phyloP scores from a whole-genome alignment of 1,140 invertebrate species.

The Drosophila tsacasi region DNA sequence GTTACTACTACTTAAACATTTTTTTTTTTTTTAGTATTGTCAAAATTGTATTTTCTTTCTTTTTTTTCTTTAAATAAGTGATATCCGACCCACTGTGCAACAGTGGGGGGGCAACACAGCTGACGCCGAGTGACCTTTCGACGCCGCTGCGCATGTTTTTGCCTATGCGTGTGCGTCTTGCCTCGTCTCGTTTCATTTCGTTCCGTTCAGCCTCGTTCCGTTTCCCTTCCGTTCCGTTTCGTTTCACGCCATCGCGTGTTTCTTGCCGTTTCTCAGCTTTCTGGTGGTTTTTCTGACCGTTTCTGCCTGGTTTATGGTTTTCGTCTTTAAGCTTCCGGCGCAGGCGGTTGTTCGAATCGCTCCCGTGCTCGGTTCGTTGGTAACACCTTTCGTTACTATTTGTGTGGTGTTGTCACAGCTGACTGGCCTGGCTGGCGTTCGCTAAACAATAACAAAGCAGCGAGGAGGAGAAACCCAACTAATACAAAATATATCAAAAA shows the following conservation, averaged over 20 bases:
- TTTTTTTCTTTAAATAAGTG: too few relatives aligned
- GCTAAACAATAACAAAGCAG: slow-evolving; percentile 13
- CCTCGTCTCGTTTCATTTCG: slow-evolving; percentile 66
- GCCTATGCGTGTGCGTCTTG: slow-evolving; percentile 44
- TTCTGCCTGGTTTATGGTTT: slow-evolving; percentile 30
- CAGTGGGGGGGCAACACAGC: slow-evolving; percentile 8
- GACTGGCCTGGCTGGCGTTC: slow-evolving; percentile 24
- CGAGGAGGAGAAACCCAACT: neutral
- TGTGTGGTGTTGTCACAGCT: slow-evolving; percentile 52
- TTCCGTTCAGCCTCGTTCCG: slow-evolving; percentile 15
- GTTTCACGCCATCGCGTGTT: slow-evolving; percentile 10
- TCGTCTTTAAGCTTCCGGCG: slow-evolving; percentile 78
- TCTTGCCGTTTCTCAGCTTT: slow-evolving; percentile 21
- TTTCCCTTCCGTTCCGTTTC: slow-evolving; percentile 20
- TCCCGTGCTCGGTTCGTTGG: slow-evolving; percentile 50
- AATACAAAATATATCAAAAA: slow-evolving; percentile 2
- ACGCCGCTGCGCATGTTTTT: slow-evolving; percentile 46
- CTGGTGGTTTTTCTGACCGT: slow-evolving; percentile 25
- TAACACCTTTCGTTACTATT: slow-evolving; percentile 35
- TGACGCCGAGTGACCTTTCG: slow-evolving; percentile 16
- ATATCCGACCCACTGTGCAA: neutral
- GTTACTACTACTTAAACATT: too few relatives aligned
- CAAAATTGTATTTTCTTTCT: neutral
- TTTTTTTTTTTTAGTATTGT: neutral
- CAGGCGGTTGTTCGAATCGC: slow-evolving; percentile 72